Percentiles rank a stretch among this genome's conserved stretches.
Evolutionary conservation across 2,113 vertebrate genomes (phyloP).

Genomic region (Paraplagusia blochii): DNA sequence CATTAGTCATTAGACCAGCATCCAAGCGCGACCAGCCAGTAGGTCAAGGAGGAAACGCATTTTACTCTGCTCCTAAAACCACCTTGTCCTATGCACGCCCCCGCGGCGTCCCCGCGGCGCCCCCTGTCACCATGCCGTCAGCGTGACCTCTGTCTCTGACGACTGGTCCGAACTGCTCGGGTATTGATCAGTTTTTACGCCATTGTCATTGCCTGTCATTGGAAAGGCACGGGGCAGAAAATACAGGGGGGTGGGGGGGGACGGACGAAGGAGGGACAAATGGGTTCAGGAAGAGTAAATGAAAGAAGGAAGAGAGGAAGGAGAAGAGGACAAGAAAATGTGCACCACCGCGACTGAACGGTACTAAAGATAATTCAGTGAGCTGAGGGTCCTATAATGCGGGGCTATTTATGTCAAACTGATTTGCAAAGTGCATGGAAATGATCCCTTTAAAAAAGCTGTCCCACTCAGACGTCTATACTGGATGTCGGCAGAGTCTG

Average conservation of each 20-base stretch:
- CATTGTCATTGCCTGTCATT: constrained; percentile 49
- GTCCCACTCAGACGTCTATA: background rate
- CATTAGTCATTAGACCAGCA: constrained; percentile 18
- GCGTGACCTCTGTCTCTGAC: constrained; percentile 16
- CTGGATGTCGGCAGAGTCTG: background rate
- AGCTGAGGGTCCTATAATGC: constrained; percentile 12
- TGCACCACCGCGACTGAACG: constrained; percentile 12
- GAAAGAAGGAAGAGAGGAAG: constrained; percentile 1
- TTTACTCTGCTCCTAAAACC: constrained; percentile 1
- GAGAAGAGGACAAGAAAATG: background rate
- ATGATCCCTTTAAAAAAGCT: constrained; percentile 3
- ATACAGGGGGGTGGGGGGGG: constrained; percentile 4
- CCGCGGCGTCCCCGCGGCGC: constrained; percentile 36
- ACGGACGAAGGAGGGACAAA: background rate
- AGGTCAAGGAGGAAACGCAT: constrained; percentile 23
- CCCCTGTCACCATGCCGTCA: constrained; percentile 46
- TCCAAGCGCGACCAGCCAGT: constrained; percentile 27
- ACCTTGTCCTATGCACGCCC: constrained; percentile 14
- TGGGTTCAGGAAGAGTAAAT: background rate
- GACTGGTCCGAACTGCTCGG: constrained; percentile 13
- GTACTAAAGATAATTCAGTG: constrained; percentile 17
- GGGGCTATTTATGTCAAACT: constrained; percentile 12
- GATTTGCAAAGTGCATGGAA: constrained; percentile 20
- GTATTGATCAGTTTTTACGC: constrained; percentile 34
- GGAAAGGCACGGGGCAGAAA: constrained; percentile 24